phyloP scores from a whole-genome alignment of 2,888 invertebrate genomes.

The Pyrocoelia pectoralis region DNA sequence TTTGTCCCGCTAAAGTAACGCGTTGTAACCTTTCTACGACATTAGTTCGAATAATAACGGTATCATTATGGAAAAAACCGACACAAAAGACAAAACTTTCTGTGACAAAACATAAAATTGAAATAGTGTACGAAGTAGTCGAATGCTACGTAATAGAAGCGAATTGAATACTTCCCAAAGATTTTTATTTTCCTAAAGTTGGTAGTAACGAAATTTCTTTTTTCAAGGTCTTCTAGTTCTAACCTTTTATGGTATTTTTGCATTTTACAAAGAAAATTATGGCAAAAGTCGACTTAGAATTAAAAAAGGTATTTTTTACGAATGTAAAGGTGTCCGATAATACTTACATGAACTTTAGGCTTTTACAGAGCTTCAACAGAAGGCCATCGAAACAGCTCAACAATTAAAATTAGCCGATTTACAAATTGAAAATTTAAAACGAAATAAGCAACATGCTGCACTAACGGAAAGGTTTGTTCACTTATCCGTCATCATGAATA shows the following conservation, averaged over 20 bases:
- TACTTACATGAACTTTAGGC: constrained; percentile 62
- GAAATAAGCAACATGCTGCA: constrained; percentile 73
- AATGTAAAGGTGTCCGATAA: not conserved
- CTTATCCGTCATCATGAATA: too few relatives aligned
- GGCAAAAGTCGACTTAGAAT: constrained; percentile 9
- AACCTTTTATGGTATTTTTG: constrained; percentile 5
- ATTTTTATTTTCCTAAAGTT: too few relatives aligned
- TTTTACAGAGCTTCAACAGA: constrained; percentile 81
- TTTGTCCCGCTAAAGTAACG: too few relatives aligned
- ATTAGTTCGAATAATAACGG: too few relatives aligned
- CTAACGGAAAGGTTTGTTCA: constrained; percentile 72
- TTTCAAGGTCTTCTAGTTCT: not conserved
- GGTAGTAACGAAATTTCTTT: too few relatives aligned
- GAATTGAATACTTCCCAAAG: too few relatives aligned
- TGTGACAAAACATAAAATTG: too few relatives aligned
- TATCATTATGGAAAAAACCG: too few relatives aligned
- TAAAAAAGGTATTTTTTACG: not conserved
- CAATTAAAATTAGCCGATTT: constrained; percentile 81
- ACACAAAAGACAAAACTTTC: too few relatives aligned
- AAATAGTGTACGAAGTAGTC: too few relatives aligned
- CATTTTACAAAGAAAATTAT: not conserved
- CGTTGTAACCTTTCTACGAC: too few relatives aligned
- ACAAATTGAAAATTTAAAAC: constrained; percentile 75
- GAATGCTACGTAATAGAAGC: too few relatives aligned
- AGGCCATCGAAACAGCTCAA: constrained; percentile 81